These are phyloP conservation scores for Myotis pilosus DNA, from an alignment of 2,797 vertebrate genomes.

Conservation along the genomic window DNA sequence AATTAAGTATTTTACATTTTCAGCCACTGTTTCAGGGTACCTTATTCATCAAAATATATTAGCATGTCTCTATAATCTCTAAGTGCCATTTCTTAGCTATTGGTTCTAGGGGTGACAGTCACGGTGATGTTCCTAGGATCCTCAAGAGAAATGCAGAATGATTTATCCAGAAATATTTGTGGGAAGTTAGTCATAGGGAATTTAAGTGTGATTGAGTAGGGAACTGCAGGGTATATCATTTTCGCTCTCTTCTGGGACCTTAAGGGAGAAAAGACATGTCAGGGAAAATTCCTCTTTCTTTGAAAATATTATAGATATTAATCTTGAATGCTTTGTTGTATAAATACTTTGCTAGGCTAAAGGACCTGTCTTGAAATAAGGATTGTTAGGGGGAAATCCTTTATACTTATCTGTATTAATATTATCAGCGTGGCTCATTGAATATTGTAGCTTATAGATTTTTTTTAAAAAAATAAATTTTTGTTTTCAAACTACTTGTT, in stretches of 20 bases:
- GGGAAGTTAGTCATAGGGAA: slow-evolving; percentile 36
- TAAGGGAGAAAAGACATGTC: slow-evolving; percentile 1
- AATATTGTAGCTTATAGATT: not conserved
- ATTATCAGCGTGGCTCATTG: slow-evolving; percentile 14
- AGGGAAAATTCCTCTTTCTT: slow-evolving; percentile 21
- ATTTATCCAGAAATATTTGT: slow-evolving; percentile 60
- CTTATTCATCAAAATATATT: slow-evolving; percentile 63
- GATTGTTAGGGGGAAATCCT: not conserved
- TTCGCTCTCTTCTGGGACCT: slow-evolving; percentile 9
- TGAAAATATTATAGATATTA: slow-evolving; percentile 51
- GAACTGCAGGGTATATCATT: slow-evolving; percentile 35
- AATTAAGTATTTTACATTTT: slow-evolving; percentile 37
- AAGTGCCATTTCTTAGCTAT: slow-evolving; percentile 35
- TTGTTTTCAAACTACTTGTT: not conserved
- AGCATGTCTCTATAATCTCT: slow-evolving; percentile 43
- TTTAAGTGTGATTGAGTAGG: slow-evolving; percentile 39
- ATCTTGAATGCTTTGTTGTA: slow-evolving; percentile 36
- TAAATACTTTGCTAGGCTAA: slow-evolving; percentile 23
- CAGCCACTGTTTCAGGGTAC: slow-evolving; percentile 18
- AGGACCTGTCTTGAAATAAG: not conserved
- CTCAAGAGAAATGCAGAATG: slow-evolving; percentile 20
- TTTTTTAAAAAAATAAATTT: not conserved
- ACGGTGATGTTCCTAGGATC: not conserved
- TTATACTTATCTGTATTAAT: not conserved
- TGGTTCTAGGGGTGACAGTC: not conserved